Base-by-base conservation (phyloP, 2,888 invertebrate genomes). In the Cataglyphis cursor region DNA sequence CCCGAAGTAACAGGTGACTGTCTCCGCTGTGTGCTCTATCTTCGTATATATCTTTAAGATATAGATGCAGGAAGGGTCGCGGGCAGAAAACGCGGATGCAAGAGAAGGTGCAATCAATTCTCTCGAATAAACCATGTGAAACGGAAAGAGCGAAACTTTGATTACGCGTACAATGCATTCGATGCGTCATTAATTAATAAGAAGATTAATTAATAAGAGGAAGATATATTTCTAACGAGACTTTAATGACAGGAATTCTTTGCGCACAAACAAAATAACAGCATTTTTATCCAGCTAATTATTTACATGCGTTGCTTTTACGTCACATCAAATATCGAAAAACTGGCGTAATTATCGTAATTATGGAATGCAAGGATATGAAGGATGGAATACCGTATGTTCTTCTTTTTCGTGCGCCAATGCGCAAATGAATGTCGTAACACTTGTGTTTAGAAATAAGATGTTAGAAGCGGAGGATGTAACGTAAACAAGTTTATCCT, bases 1-100 rank as follows among this genome's bases (percentile, higher is more conserved):
- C 80, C 62, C 57, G 68, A 44, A 72, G 38, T 83, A 86, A 83
- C 74, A 70, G 78, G 81, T 84, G 83, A 84, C 82, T 73, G 68
- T 35, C 62, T 68, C 66, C 28, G 68, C 72, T 61, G 35, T 12
- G 44, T 9, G 51, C 44, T 18, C 44, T 18, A 51, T 54, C n/a
- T 74, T 73, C 59, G n/a, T 51, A 38, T 65, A 15, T 70, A 70
- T 31, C 73, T 70, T 31, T 21, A 51, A 51, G 54, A 68, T 41
- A 15, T 10, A 72, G 57, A 21, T 24, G 41, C 18, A 28, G 24
- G 38, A 62, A 62, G 51, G 51, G 41, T 78, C 44, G 59, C 44
- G 59, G 12, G 18, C n/a, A 1, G 51, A 10, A 48, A 48, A n/a
- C 35, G 48, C 15, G 57, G 28, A 54, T n/a, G 59, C 78, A 31